These are phyloP conservation scores for Acrocephalus arundinaceus DNA, from an alignment of 2,113 vertebrate genomes.

Conservation along the genomic window DNA sequence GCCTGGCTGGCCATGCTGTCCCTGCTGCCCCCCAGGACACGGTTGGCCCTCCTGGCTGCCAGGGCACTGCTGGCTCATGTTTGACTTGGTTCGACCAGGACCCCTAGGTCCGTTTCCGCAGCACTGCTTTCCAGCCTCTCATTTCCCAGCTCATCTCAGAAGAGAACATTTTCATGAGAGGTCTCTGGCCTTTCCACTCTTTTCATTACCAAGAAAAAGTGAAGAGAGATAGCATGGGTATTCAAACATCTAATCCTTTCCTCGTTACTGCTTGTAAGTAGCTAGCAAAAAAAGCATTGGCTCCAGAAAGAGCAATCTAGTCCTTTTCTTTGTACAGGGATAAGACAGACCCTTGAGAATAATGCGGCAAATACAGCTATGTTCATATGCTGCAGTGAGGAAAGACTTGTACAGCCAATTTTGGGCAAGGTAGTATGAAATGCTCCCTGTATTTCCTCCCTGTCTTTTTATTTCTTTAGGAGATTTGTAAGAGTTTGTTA, in stretches of 20 bases:
- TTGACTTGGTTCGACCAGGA: fast-evolving
- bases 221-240: neutral
- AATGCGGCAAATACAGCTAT: neutral
- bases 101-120: neutral
- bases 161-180: neutral
- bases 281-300: neutral
- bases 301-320: neutral
- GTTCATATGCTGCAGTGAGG: neutral
- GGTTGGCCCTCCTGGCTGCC: neutral
- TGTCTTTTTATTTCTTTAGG: neutral
- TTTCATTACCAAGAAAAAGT: neutral
- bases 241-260: neutral
- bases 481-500: neutral
- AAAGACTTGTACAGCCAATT: neutral
- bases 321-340: neutral
- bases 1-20: fast-evolving
- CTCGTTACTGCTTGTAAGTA: neutral
- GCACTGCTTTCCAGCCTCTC: neutral
- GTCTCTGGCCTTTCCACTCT: neutral
- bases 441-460: neutral
- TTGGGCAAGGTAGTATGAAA: neutral
- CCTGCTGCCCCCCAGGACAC: neutral
- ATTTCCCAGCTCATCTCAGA: neutral
- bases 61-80: neutral
- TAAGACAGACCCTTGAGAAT: neutral